Conservation (phyloP, 2,888 invertebrate species). For the Callinectes sapidus region DNA sequence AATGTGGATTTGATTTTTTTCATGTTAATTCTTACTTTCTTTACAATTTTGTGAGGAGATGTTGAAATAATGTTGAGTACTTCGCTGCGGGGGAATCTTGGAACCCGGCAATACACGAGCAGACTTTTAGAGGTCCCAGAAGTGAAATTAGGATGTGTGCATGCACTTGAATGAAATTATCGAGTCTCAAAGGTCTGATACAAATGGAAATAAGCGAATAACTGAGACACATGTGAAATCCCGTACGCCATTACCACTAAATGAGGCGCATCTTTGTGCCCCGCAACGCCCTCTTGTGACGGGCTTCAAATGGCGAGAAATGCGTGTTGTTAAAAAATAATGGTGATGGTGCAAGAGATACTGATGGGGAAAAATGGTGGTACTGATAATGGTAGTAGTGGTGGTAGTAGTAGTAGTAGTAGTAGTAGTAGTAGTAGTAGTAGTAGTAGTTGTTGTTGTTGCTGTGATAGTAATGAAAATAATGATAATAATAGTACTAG, state of each 20-base stretch:
- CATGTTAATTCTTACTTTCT: background rate
- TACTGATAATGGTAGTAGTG: background rate
- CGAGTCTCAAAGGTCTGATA: background rate
- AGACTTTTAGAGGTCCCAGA: background rate
- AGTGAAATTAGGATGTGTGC: slow-evolving; percentile 5
- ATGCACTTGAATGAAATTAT: background rate
- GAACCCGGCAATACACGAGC: background rate
- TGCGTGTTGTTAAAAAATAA: background rate
- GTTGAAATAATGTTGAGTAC: background rate
- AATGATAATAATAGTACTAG: no score
- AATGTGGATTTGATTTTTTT: no score
- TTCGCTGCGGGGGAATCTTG: background rate
- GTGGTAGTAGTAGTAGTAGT: background rate
- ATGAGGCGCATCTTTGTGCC: background rate
- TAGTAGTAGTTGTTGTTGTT: no score
- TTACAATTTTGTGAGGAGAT: background rate
- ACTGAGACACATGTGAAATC: slow-evolving; percentile 16
- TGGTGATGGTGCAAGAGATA: background rate
- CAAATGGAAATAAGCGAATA: slow-evolving; percentile 10
- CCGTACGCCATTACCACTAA: background rate
- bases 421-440: no score
- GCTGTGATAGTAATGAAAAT: no score
- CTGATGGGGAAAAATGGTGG: background rate
- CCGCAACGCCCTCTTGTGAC: background rate
- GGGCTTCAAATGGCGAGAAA: background rate